Evolutionary conservation across 2,797 vertebrate genomes (phyloP).

Genomic region (Sphenodon punctatus): DNA sequence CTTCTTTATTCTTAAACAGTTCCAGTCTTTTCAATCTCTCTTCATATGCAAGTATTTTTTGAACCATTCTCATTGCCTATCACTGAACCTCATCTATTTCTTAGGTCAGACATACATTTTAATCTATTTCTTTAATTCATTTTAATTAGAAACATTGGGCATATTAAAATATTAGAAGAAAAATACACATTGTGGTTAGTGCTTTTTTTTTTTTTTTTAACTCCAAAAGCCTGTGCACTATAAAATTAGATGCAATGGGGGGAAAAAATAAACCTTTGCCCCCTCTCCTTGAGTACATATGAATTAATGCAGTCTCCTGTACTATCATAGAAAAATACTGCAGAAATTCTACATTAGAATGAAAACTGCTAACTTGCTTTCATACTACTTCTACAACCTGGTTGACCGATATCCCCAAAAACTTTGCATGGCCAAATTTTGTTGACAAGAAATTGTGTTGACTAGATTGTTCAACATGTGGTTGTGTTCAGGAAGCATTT

Average conservation of each 20-base stretch:
- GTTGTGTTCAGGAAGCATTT: background rate
- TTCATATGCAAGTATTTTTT: background rate
- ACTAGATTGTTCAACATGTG: background rate
- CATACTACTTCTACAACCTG: background rate
- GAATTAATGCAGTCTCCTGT: background rate
- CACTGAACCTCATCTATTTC: background rate
- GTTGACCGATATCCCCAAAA: background rate
- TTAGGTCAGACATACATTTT: background rate
- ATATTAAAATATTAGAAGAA: background rate
- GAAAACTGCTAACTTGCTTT: background rate
- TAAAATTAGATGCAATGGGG: background rate
- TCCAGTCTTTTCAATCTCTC: background rate
- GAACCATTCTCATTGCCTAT: background rate
- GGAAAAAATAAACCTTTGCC: background rate
- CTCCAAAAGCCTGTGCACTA: background rate
- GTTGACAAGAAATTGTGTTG: background rate
- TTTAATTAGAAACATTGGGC: no score
- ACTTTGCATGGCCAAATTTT: background rate
- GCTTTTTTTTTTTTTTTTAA: no score
- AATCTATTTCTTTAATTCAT: background rate
- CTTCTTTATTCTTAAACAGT: background rate
- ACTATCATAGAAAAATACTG: background rate
- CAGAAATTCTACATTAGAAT: background rate
- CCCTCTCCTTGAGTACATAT: no score
- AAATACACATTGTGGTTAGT: no score